A percentile compares a stretch with the other conserved stretches of the same genome.
These are phyloP conservation scores for Archips xylosteana DNA, from an alignment of 2,888 invertebrate genomes.

Conservation along the genomic window DNA sequence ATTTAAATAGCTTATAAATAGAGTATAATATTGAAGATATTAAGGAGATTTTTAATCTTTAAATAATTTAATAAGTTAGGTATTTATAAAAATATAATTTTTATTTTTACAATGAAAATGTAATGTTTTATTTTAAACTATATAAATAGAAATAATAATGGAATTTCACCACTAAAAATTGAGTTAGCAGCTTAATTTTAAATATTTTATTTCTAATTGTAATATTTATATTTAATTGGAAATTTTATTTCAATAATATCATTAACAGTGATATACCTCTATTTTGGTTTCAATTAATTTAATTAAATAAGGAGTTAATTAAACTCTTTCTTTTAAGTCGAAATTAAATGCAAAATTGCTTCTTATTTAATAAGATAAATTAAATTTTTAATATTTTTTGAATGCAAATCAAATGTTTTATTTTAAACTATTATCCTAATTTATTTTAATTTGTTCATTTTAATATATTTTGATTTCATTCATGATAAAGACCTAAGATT, in stretches of 20 bases:
- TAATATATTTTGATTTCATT: constrained; percentile 77
- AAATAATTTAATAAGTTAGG: constrained; percentile 46
- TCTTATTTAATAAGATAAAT: constrained; percentile 86
- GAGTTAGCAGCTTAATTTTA: constrained; percentile 88
- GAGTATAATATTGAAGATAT: constrained; percentile 77
- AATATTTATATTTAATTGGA: constrained; percentile 78
- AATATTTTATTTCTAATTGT: constrained; percentile 76
- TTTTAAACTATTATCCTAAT: constrained; percentile 68
- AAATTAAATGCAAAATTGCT: constrained; percentile 82
- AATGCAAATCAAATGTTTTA: constrained; percentile 76
- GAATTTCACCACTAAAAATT: constrained; percentile 80
- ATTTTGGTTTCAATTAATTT: constrained; percentile 83
- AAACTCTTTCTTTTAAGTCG: constrained; percentile 76
- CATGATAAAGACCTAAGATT: constrained; percentile 74
- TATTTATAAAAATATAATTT: constrained; percentile 66
- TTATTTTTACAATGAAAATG: constrained; percentile 88
- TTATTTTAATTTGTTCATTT: constrained; percentile 66
- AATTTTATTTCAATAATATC: constrained; percentile 80
- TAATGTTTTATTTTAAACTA: constrained; percentile 88
- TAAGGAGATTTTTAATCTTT: constrained; percentile 66
- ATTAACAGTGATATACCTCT: constrained; percentile 89
- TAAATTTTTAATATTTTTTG: constrained; percentile 67
- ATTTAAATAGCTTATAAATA: constrained; percentile 72
- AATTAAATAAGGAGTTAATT: constrained; percentile 79
- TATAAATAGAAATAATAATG: constrained; percentile 85